These are phyloP conservation scores for Corvus moneduloides DNA, from an alignment of 2,113 vertebrate species.

Conservation along the genomic window DNA sequence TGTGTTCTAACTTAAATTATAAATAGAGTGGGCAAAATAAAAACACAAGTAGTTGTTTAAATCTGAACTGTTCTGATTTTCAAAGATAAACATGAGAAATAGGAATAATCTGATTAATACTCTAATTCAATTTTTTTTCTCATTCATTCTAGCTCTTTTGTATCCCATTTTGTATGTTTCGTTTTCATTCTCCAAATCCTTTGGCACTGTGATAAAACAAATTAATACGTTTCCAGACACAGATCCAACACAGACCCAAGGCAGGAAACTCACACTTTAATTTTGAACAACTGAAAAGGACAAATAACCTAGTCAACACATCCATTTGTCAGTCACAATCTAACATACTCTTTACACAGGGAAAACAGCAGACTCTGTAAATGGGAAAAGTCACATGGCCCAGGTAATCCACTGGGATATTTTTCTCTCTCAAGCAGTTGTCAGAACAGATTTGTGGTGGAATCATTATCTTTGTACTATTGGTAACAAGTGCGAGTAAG, in stretches of 20 bases:
- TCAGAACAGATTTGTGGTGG: not conserved
- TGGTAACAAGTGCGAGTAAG: not conserved
- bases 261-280: not conserved
- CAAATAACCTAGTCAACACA: not conserved
- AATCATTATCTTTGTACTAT: not conserved
- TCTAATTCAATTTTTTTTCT: not conserved
- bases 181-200: not conserved
- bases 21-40: not conserved
- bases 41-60: not conserved
- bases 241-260: not conserved
- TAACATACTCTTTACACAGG: not conserved
- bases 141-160: not conserved
- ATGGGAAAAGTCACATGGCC: not conserved
- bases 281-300: not conserved
- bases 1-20: not conserved
- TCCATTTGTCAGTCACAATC: not conserved
- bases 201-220: not conserved
- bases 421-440: not conserved
- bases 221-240: not conserved
- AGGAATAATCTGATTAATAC: not conserved
- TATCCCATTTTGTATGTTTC: not conserved
- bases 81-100: not conserved
- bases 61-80: not conserved
- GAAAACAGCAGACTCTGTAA: not conserved
- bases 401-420: not conserved